Evolutionary conservation across 2,888 invertebrate species (phyloP), one percentile per base, ranked within the genome.

Genomic region (Trachelus iudaicus): DNA sequence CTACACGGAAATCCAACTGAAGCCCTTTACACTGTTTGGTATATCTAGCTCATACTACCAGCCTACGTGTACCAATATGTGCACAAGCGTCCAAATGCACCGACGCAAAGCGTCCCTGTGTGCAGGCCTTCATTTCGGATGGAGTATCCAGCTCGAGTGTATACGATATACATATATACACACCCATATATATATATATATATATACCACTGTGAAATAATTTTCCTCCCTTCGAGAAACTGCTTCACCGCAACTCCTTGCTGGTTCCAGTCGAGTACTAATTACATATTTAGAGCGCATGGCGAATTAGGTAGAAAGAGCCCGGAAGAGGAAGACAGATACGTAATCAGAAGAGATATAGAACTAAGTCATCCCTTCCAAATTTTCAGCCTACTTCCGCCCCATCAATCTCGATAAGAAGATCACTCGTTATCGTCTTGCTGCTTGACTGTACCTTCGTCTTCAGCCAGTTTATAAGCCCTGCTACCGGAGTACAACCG

Each of bases 231-330:
- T 74, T 73, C 31, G 69, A 78, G 69, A 75, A 76, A 79, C 77
- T 77, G 75, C 79, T 77, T 71, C 73, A n/a, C 71, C 75, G 34
- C 73, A 68, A 79, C 69, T 73, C 37, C 75, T 76, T 71, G 69
- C 33, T 34, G 73, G 71, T 77, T 78, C 34, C 79, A 80, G 80
- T 79, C 81, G 75, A 79, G 77, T 77, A 80, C 81, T 83, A 84
- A 84, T 83, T 84, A 82, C 80, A 78, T 81, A 82, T 84, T 83
- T 81, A 83, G 79, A 76, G 75, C 74, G 23, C 23, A 56, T 23
- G 56, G 15, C 35, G 12, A 69, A 40, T 34, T 37, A 40, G 69
- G 69, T 73, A 80, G 74, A 75, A 56, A 56, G 56, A 56, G 56
- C 56, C 23, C 9, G 75, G 34, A 40, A 56, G 75, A 77, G 78